Evolutionary conservation across 1,140 invertebrate genomes (phyloP).

Genomic region (Procambarus virginalis): DNA sequence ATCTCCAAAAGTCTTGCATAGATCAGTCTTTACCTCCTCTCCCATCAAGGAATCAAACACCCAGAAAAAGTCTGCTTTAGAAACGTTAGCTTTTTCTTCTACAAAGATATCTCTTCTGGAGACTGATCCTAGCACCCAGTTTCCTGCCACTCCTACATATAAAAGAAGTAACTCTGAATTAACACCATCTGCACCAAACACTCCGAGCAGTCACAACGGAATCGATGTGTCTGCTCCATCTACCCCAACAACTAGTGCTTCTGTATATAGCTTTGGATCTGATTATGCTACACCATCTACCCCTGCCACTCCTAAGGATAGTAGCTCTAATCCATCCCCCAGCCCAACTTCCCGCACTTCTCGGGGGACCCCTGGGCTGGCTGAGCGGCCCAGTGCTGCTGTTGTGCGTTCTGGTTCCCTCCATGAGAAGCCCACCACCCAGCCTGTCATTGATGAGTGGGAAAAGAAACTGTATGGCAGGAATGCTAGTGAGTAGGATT

Average conservation of each 20-base stretch:
- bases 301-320: slow-evolving; percentile 45
- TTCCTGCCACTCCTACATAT: background rate
- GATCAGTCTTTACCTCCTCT: background rate
- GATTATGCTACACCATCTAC: slow-evolving; percentile 37
- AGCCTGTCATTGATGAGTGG: slow-evolving; percentile 62
- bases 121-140: background rate
- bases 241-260: slow-evolving; percentile 41
- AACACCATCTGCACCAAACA: background rate
- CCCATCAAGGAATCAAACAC: background rate
- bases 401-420: slow-evolving; percentile 63
- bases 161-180: slow-evolving; percentile 15
- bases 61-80: slow-evolving; percentile 32
- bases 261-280: slow-evolving; percentile 45
- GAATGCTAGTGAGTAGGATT: slow-evolving; percentile 65
- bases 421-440: slow-evolving; percentile 61
- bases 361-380: slow-evolving; percentile 57
- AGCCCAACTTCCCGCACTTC: slow-evolving; percentile 20
- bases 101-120: slow-evolving; percentile 31
- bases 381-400: slow-evolving; percentile 53
- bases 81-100: slow-evolving; percentile 39
- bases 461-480: slow-evolving; percentile 65
- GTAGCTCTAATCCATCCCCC: slow-evolving; percentile 47
- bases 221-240: slow-evolving; percentile 24
- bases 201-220: slow-evolving; percentile 16
- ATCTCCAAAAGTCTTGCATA: slow-evolving; percentile 9